A percentile compares a stretch with the other conserved stretches of the same genome.
Conservation (phyloP, 2,888 invertebrate species). For the Dione vanillae region DNA sequence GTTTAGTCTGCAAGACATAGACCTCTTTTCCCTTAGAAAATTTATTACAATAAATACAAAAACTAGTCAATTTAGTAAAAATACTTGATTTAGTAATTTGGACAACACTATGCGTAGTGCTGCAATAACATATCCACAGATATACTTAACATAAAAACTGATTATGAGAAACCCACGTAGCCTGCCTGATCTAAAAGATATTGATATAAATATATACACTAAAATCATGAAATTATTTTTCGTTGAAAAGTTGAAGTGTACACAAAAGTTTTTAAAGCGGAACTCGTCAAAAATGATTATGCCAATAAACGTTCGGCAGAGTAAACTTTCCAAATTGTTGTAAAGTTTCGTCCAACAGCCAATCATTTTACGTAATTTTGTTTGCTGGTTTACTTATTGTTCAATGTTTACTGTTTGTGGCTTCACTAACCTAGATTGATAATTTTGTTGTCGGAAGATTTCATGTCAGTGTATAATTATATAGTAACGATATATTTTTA, state of each 20-base stretch:
- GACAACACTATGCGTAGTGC: no score
- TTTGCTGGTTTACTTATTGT: constrained; percentile 32
- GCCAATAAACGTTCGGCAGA: constrained; percentile 32
- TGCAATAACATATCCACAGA: no score
- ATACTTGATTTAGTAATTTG: no score
- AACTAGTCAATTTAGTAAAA: no score
- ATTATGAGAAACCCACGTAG: no score
- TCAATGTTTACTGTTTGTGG: constrained; percentile 34
- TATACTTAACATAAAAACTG: no score
- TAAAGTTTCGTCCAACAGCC: constrained; percentile 35
- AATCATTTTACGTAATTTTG: constrained; percentile 39
- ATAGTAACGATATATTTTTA: neutral
- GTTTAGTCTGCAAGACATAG: no score
- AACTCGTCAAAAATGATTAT: constrained; percentile 37
- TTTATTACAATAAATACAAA: no score
- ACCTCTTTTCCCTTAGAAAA: no score
- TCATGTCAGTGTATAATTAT: constrained; percentile 1
- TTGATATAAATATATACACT: no score
- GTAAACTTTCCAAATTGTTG: constrained; percentile 35
- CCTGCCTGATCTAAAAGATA: no score
- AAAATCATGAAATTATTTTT: neutral
- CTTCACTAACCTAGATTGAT: constrained; percentile 25
- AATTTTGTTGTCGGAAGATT: constrained; percentile 8
- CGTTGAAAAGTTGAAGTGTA: constrained; percentile 17
- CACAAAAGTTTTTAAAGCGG: constrained; percentile 26